phyloP scores from a whole-genome alignment of 2,888 invertebrate species.

The Epinotia nisella region DNA sequence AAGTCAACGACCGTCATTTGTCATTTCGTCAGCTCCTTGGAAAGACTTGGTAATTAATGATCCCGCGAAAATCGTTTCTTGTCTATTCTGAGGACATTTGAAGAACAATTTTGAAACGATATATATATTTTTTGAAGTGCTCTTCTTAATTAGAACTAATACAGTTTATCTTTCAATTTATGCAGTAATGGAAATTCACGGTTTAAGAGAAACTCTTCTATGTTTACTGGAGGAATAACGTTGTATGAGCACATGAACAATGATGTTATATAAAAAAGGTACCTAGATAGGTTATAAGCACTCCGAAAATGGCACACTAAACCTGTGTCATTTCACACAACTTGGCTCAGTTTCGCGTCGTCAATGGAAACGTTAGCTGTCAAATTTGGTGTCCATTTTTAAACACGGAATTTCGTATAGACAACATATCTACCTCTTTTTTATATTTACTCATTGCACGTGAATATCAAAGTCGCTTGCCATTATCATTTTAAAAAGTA shows the following conservation, averaged over 20 bases:
- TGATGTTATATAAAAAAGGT: no score
- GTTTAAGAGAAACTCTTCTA: not conserved
- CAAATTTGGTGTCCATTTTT: no score
- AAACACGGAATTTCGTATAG: no score
- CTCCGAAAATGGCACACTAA: no score
- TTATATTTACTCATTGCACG: no score
- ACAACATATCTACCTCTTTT: no score
- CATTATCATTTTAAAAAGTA: not conserved
- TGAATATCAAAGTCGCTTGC: not conserved
- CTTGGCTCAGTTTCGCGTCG: no score
- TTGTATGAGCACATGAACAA: not conserved
- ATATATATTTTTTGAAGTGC: not conserved
- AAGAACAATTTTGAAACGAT: not conserved
- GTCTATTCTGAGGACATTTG: constrained; percentile 25
- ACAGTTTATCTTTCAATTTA: not conserved
- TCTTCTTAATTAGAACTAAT: not conserved
- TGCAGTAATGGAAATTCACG: not conserved
- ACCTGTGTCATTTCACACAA: no score
- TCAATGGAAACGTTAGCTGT: no score
- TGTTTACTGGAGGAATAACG: not conserved
- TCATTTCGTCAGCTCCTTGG: constrained; percentile 33
- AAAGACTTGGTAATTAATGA: constrained; percentile 36
- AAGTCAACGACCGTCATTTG: constrained; percentile 38
- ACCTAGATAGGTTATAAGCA: no score
- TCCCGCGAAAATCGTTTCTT: constrained; percentile 19